These are phyloP conservation scores for Micromys minutus DNA, from an alignment of 2,113 vertebrate species.

Conservation along the genomic window DNA sequence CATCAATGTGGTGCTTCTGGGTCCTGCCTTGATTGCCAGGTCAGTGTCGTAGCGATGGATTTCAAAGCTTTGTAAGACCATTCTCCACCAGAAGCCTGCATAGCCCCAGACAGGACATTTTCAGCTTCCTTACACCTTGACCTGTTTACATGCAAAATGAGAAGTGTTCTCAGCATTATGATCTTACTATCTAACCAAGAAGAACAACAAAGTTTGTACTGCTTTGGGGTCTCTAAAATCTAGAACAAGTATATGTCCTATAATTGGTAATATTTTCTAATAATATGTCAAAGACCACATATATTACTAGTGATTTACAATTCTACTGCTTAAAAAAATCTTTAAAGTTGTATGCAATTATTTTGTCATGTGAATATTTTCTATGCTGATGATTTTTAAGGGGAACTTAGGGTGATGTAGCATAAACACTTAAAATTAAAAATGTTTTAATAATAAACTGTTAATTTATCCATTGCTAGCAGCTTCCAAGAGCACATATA, in stretches of 20 bases:
- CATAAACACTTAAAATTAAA: neutral
- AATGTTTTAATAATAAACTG: neutral
- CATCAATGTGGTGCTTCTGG: neutral
- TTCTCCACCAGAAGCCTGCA: neutral
- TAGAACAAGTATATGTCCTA: neutral
- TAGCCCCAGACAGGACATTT: neutral
- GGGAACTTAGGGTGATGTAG: neutral
- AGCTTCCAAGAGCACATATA: neutral
- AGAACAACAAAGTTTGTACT: neutral
- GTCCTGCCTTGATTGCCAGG: too few relatives aligned
- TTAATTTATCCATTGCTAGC: neutral
- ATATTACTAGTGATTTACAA: neutral
- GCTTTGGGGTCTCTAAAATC: neutral
- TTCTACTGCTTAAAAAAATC: neutral
- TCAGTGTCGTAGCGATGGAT: neutral
- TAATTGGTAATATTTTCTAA: neutral
- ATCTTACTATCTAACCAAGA: neutral
- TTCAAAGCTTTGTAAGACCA: neutral
- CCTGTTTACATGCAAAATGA: neutral
- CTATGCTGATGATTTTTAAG: neutral
- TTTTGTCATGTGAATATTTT: neutral
- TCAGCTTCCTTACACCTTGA: too few relatives aligned
- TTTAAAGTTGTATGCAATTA: neutral
- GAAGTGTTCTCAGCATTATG: neutral
- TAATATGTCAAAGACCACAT: neutral